Evolutionary conservation across 2,113 vertebrate genomes (phyloP), one percentile per base, ranked within the genome.

Genomic region (Brienomyrus brachyistius): DNA sequence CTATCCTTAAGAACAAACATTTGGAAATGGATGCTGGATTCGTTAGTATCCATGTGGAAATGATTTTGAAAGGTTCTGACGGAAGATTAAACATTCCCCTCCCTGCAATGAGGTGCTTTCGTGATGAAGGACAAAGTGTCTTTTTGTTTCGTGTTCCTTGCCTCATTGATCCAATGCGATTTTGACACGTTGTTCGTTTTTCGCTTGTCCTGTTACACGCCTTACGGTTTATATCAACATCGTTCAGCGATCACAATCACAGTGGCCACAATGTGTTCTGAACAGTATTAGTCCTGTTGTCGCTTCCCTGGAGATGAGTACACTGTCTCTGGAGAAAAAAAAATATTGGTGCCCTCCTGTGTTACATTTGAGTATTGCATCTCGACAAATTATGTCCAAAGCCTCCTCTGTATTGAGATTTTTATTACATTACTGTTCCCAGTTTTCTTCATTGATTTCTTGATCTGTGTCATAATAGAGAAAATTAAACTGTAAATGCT

Each of bases 271-370:
- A 54, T 52, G 11, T 54, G 50, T 19, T 56, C 40, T 19, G 48
- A 47, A 50, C 2, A 6, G 70, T 23, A 5, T 43, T 35, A 23
- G 52, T 27, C n/a, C 80, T 83, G 80, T 48, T 48, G 70, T 40
- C 2, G 5, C 70, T 7, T 77, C 31, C 45, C 48, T 10, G 43
- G 66, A 54, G 27, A 74, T 13, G 50, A 17, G 70, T 52, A 40
- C 13, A 4, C 31, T 48, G 48, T 80, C 47, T 89, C 31, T 27
- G 51, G 52, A 59, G 84, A 40, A n/a, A 52, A n/a, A n/a, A 31
- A 89, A n/a, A 52, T 70, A n/a, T 62, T 51, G 27, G 89, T 47
- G 45, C 84, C 89, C 83, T 54, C 89, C 27, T 87, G 84, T 90
- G 89, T 90, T 86, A 15, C 47, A n/a, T n/a, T 90, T 77, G 6